Evolutionary conservation across 2,113 vertebrate species (phyloP).

Genomic region (Jaculus jaculus): DNA sequence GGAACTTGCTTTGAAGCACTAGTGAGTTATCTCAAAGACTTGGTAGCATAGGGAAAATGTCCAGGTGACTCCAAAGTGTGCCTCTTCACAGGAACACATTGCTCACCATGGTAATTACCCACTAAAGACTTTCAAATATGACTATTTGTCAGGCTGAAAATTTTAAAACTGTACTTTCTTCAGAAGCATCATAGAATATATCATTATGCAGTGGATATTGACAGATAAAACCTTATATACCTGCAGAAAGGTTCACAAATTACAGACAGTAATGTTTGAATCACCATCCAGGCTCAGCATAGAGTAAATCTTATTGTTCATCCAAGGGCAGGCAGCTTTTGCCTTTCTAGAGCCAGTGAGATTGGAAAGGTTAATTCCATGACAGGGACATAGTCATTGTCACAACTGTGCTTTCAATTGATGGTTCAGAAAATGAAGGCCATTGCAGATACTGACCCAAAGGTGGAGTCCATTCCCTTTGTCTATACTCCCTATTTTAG

Average conservation of each 20-base stretch:
- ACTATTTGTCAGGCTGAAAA: background rate
- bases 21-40: conserved; percentile 63
- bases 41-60: background rate
- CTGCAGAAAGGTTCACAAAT: background rate
- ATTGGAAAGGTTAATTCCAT: background rate
- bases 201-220: background rate
- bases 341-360: background rate
- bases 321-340: background rate
- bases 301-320: background rate
- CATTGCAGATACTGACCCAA: background rate
- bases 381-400: background rate
- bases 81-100: background rate
- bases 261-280: background rate
- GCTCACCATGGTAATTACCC: background rate
- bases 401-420: background rate
- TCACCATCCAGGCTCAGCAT: background rate
- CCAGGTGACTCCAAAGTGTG: background rate
- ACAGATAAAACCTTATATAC: background rate
- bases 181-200: background rate
- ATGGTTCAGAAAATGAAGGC: background rate
- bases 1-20: conserved; percentile 69
- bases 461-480: background rate
- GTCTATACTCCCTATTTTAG: background rate
- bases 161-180: background rate
- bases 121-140: background rate